These are phyloP conservation scores for Mechanitis messenoides DNA, from an alignment of 2,888 invertebrate species.

Conservation along the genomic window DNA sequence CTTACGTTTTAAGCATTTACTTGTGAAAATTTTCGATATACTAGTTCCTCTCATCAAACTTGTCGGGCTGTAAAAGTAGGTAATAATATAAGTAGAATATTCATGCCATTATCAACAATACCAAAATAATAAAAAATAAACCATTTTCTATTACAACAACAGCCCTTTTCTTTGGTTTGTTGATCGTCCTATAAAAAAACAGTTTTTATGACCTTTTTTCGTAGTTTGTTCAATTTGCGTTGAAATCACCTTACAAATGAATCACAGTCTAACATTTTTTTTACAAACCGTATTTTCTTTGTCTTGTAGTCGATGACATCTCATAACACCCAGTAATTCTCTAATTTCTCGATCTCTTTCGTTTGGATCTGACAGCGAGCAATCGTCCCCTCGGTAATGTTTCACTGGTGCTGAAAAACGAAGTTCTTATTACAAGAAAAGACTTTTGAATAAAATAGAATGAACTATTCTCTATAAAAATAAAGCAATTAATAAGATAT, in stretches of 20 bases:
- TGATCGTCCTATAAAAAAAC: slow-evolving; percentile 17
- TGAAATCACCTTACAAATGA: no score
- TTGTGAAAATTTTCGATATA: slow-evolving; percentile 12
- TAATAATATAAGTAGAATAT: not conserved
- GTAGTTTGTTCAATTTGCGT: no score
- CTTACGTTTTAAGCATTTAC: slow-evolving; percentile 10
- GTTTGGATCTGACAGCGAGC: slow-evolving; percentile 48
- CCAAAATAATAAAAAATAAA: slow-evolving; percentile 21
- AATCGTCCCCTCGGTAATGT: slow-evolving; percentile 59
- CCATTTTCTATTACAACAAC: slow-evolving; percentile 17
- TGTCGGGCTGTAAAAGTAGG: slow-evolving; percentile 17
- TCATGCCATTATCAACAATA: slow-evolving; percentile 2
- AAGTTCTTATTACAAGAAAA: slow-evolving; percentile 8
- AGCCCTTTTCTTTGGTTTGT: not conserved
- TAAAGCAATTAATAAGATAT: no score
- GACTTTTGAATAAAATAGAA: not conserved
- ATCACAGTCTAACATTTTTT: not conserved
- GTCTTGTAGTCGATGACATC: slow-evolving; percentile 8
- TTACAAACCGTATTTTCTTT: slow-evolving; percentile 8
- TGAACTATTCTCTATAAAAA: no score
- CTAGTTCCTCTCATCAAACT: slow-evolving; percentile 17
- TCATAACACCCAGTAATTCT: slow-evolving; percentile 47
- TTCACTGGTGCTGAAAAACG: slow-evolving; percentile 43
- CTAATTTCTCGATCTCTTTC: slow-evolving; percentile 59
- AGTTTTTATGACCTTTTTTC: not conserved